Percentiles rank a stretch among this genome's conserved stretches.
Evolutionary conservation across 2,888 invertebrate species (phyloP).

Genomic region (Drosophila incognita): DNA sequence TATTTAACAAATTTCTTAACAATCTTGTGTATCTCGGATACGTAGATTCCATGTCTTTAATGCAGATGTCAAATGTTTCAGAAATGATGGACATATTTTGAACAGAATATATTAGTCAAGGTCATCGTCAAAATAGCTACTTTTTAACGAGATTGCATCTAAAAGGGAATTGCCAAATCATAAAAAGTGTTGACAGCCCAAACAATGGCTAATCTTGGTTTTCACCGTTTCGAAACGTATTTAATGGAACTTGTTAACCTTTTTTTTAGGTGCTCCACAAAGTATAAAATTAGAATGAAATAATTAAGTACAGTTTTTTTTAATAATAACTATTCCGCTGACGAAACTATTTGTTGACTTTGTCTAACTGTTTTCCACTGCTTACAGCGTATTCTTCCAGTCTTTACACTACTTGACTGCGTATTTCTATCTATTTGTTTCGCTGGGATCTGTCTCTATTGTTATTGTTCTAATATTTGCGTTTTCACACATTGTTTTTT

Average conservation of each 20-base stretch:
- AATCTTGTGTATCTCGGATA: not conserved
- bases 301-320: not conserved
- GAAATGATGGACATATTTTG: not conserved
- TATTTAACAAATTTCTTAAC: not conserved
- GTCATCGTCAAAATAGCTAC: not conserved
- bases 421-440: slow-evolving; percentile 25
- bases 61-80: no score
- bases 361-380: not conserved
- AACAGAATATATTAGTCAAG: not conserved
- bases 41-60: no score
- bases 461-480: slow-evolving; percentile 42
- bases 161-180: not conserved
- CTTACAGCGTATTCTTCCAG: not conserved
- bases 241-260: not conserved
- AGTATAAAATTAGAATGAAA: not conserved
- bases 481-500: slow-evolving; percentile 13
- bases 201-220: no score
- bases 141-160: not conserved
- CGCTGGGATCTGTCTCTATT: slow-evolving; percentile 29
- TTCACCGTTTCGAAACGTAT: not conserved
- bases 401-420: not conserved
- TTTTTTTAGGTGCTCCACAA: not conserved
- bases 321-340: not conserved
- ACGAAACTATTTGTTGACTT: not conserved
- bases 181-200: not conserved